Evolutionary conservation across 2,888 invertebrate species (phyloP), one percentile per base, ranked within the genome.

Genomic region (Hemistola chrysoprasaria): DNA sequence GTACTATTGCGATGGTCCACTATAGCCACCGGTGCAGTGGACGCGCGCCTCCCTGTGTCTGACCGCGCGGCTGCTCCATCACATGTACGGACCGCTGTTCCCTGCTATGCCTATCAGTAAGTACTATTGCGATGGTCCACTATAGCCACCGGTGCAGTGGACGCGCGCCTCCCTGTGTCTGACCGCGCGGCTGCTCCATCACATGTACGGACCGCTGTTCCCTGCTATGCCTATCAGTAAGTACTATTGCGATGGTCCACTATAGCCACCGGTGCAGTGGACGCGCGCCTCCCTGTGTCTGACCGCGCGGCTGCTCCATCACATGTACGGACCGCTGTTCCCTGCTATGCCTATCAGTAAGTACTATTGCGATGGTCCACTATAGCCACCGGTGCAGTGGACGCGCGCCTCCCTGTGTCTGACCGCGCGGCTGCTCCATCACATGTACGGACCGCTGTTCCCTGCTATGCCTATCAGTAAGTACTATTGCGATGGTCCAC

Each of bases 1-100:
- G 91, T 78, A n/a, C n/a, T n/a, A n/a, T n/a, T n/a, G n/a, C n/a
- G n/a, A n/a, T n/a, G n/a, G n/a, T n/a, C n/a, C n/a, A n/a, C n/a
- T n/a, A n/a, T n/a, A n/a, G n/a, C n/a, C n/a, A n/a, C n/a, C 98
- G 11, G 95, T 96, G 73, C 98, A 98, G 70, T 98, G 98, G 98
- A 95, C 97, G 81, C 92, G 97, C 49, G 96, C 97, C 21, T 98
- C 97, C 77, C 90, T 97, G 31, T 95, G 95, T 1, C 90, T 98
- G 42, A 98, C 98, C 0, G 94, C 96, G 1, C 90, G 95, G 26
- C 90, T 98, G 32, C 86, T 98, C 9, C 90, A 92, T 50, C 95
- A 97, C 68, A 95, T 97, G 92, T 98, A 97, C 82, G 98, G 97
- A 0, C 93, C 95, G 4, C 87, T 91, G 41, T 96, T 95, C 86